Conservation (phyloP, 2,113 vertebrate species). For the Megalops atlanticus region DNA sequence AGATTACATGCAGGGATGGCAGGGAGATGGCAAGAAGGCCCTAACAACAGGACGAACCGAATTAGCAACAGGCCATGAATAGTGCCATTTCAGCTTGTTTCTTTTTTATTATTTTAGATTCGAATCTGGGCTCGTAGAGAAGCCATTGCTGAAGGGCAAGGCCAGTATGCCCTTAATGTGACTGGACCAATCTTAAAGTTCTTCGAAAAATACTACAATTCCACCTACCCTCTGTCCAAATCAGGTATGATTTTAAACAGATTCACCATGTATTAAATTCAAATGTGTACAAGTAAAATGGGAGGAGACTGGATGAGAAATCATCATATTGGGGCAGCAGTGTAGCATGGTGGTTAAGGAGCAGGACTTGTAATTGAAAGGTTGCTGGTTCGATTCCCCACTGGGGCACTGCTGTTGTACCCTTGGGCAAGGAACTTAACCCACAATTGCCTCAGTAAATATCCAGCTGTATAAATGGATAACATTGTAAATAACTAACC, state of each 20-base stretch:
- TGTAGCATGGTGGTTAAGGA: too few species aligned
- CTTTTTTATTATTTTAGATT: conserved; percentile 68
- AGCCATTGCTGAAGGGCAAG: conserved; percentile 66
- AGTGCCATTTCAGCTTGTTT: neutral
- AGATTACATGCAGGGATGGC: too few species aligned
- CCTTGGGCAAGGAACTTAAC: too few species aligned
- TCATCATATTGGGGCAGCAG: too few species aligned
- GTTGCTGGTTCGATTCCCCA: too few species aligned
- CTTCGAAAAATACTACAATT: conserved; percentile 71
- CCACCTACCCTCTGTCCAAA: conserved; percentile 77
- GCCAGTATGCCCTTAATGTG: conserved; percentile 64
- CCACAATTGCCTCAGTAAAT: too few species aligned
- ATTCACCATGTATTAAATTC: too few species aligned
- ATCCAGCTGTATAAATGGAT: too few species aligned
- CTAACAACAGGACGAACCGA: neutral
- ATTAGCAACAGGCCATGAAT: neutral
- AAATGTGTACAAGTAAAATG: neutral
- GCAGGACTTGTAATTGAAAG: too few species aligned
- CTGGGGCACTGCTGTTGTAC: too few species aligned
- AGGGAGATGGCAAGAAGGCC: too few species aligned
- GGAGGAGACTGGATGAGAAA: neutral
- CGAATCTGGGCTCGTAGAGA: conserved; percentile 84
- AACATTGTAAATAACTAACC: too few species aligned
- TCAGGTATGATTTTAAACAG: conserved; percentile 72
- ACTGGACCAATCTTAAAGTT: conserved; percentile 79